A percentile compares a stretch with the other conserved stretches of the same genome.
These are phyloP conservation scores for Portunus trituberculatus DNA, from an alignment of 1,140 invertebrate species.

Conservation along the genomic window DNA sequence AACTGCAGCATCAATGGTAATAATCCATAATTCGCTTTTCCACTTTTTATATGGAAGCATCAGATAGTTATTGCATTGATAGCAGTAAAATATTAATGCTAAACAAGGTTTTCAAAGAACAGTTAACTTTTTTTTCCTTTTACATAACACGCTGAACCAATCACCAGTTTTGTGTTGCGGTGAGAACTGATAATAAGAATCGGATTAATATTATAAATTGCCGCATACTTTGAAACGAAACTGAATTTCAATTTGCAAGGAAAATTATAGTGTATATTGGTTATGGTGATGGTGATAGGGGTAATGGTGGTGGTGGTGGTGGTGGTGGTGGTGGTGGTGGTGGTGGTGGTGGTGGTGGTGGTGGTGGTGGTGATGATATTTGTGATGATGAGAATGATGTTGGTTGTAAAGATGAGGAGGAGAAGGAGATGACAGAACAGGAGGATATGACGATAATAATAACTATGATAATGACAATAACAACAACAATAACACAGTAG, in stretches of 20 bases:
- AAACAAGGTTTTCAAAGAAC: not conserved
- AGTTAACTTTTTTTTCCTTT: not conserved
- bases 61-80: slow-evolving; percentile 6
- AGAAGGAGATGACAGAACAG: not conserved
- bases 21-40: not conserved
- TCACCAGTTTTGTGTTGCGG: not conserved
- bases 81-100: not conserved
- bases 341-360: too few relatives aligned
- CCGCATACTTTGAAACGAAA: not conserved
- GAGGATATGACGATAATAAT: not conserved
- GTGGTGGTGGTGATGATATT: too few relatives aligned
- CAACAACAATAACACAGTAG: not conserved
- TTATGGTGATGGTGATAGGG: not conserved
- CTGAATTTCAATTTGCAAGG: not conserved
- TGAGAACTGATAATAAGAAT: slow-evolving; percentile 14
- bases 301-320: not conserved
- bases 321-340: not conserved
- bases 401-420: too few relatives aligned
- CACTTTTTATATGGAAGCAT: not conserved
- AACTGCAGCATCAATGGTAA: not conserved
- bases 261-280: not conserved
- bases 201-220: not conserved
- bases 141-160: not conserved
- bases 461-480: too few relatives aligned
- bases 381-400: too few relatives aligned